Base-by-base conservation (phyloP, 2,113 vertebrate species). In the Mesitornis unicolor region DNA sequence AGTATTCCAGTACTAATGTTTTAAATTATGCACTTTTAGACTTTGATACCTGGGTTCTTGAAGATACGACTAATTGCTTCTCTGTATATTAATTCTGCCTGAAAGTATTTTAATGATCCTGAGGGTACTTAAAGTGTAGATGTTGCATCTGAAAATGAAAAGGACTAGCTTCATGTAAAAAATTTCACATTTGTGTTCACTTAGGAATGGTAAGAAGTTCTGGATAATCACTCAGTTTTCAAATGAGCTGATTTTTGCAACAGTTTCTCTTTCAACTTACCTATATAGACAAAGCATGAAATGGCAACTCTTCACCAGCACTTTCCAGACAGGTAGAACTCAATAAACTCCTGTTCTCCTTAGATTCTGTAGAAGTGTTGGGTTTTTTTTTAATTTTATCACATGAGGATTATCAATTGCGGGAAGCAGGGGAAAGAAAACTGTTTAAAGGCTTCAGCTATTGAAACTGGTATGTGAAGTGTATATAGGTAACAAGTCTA, bases 221-320 rank as follows among this genome's bases (percentile, higher is more conserved):
- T 94, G 84, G 83, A 95, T 69, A 93, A 91, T 80, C 51, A 84
- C 50, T 94, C 59, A 29, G 33, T 94, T 95, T 93, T 88, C 76
- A 80, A 67, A 86, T 78, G 59, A 95, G 59, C 54, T 93, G 86
- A 70, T 76, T 83, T 91, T 95, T 92, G 94, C 90, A 96, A 86
- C 70, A 69, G 2, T 96, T 95, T 93, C 78, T 95, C 67, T 94
- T 93, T 89, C 19, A 9, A 93, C 86, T 81, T 93, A 47, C 0
- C 78, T 95, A 67, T 93, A 59, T 93, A 96, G 91, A 92, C 76
- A 92, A 92, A 93, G 96, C 92, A 95, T 97, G 95, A 93, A 90
- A 92, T 95, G 68, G 63, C 92, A 95, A 84, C 84, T 90, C 71
- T 81, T 93, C 95, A 93, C 94, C 88, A 92, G 95, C 94, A 95